Evolutionary conservation across 2,113 vertebrate genomes (phyloP).

Genomic region (Oxyura jamaicensis): DNA sequence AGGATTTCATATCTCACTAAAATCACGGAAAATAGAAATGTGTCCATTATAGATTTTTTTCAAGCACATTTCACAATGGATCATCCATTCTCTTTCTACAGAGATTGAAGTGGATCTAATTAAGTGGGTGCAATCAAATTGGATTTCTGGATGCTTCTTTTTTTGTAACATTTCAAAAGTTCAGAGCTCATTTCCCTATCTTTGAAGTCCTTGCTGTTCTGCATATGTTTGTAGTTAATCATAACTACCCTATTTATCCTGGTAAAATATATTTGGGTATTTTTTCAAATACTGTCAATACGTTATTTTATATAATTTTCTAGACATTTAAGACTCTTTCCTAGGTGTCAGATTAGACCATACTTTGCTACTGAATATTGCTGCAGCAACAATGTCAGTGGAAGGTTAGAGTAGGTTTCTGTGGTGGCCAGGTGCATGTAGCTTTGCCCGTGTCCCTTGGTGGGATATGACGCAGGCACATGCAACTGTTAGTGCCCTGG

Average conservation of each 20-base stretch:
- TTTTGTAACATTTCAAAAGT: neutral
- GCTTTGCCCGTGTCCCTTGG: neutral
- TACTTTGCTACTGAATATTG: neutral
- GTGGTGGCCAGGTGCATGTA: neutral
- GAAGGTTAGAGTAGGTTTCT: neutral
- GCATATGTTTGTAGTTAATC: neutral
- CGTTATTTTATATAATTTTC: neutral
- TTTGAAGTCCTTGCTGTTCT: neutral
- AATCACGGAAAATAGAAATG: neutral
- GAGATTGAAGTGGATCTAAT: neutral
- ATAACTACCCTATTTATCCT: neutral
- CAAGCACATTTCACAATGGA: neutral
- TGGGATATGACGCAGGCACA: neutral
- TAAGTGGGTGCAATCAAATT: neutral
- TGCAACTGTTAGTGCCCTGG: neutral
- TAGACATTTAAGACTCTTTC: neutral
- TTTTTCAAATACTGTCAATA: neutral
- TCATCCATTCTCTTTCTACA: neutral
- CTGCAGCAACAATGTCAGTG: neutral
- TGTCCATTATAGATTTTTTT: neutral
- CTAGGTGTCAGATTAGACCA: neutral
- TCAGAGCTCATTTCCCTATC: neutral
- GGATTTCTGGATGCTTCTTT: neutral
- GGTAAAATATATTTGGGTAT: neutral
- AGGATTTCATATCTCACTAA: neutral